Evolutionary conservation across 92 coral and sea anemone species (phyloP).

Genomic region (Zoanthus solanderi): DNA sequence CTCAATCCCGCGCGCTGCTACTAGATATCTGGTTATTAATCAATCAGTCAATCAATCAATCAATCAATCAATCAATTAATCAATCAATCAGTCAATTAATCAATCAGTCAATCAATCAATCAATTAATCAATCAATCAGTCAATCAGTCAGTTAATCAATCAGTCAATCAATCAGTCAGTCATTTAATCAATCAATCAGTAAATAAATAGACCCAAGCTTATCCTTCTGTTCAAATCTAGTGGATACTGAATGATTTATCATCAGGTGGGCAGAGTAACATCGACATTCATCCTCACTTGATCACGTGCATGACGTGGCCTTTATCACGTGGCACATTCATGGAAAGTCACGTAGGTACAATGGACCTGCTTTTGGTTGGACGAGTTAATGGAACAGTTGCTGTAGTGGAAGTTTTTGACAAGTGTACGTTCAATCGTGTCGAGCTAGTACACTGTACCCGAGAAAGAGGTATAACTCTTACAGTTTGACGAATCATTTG

Average conservation of each 20-base stretch:
- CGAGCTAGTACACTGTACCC: constrained; percentile 77
- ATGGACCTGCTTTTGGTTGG: constrained; percentile 83
- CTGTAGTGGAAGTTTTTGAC: constrained; percentile 82
- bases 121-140: no score
- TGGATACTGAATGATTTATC: background rate
- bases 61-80: no score
- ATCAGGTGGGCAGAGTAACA: constrained; percentile 81
- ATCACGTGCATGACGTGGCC: constrained; percentile 92
- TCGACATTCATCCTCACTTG: constrained; percentile 78
- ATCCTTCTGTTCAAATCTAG: no score
- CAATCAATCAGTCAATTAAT: no score
- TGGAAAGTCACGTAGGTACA: constrained; percentile 83
- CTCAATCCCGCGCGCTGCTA: no score
- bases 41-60: no score
- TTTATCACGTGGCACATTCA: constrained; percentile 78
- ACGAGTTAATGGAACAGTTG: constrained; percentile 78
- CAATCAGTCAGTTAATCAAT: no score
- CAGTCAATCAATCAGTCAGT: no score
- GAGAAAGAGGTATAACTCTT: constrained; percentile 52
- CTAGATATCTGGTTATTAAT: no score
- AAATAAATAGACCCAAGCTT: no score
- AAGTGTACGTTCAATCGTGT: constrained; percentile 76
- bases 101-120: no score
- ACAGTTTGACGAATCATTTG: background rate
- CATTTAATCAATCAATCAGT: no score